Base-by-base conservation (phyloP, 2,888 invertebrate species). In the Melipona bicolor region DNA sequence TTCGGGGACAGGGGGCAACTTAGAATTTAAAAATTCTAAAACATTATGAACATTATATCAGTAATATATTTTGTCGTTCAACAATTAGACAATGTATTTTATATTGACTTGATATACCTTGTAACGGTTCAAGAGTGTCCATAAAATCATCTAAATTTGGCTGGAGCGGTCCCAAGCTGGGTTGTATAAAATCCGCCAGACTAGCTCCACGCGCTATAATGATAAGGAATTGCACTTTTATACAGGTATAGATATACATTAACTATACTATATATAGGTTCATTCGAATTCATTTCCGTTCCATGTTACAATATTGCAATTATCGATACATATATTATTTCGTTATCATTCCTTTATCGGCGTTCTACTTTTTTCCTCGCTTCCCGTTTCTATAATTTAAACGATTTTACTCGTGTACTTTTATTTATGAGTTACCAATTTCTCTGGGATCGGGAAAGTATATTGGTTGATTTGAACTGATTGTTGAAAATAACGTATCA, bases 391-490 rank as follows among this genome's bases (percentile, higher is more conserved):
- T 43, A 9, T 43, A 43, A 43, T 9, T 43, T 9, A 9, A 43
- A 43, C 43, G 43, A 43, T 9, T 43, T 43, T 43, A 9, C 43
- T 43, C 15, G 32, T 36, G 15, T 17, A 61, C 73, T 69, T 43
- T 70, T 36, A 70, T 24, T 74, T 67, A 61, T 74, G 21, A 85
- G 62, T 87, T 96, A 99, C 99, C 98, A 91, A 99, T 98, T 96
- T 99, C 99, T 95, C 98, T 96, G 76, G 98, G 97, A 95, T 99
- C 99, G 19, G 99, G 99, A 95, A 99, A 99, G 86, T 98, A 97
- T 95, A 99, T 98, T 13, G 99, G 98, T 94, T 98, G 97, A 94
- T 97, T 97, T 88, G 96, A 96, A 90, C 96, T 96, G 92, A 98
- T 97, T 90, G 98, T 97, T 76, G 98, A 97, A 95, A 98, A 98